phyloP scores from a whole-genome alignment of 2,113 vertebrate genomes.

The Physeter macrocephalus region DNA sequence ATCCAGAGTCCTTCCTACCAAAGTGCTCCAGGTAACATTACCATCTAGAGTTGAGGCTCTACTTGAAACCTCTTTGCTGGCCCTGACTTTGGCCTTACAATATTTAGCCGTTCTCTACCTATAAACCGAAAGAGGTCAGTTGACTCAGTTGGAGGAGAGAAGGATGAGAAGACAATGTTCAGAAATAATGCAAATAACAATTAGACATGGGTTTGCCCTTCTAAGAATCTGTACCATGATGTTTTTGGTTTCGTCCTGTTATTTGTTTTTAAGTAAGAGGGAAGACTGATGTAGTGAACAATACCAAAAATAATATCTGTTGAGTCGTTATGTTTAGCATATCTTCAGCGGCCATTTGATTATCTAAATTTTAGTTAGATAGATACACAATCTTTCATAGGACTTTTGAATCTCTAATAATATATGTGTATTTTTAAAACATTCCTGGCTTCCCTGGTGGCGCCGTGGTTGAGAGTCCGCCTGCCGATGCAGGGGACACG shows the following conservation, averaged over 20 bases:
- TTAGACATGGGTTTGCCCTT: conserved; percentile 1
- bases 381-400: background rate
- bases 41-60: background rate
- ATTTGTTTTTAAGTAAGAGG: conserved; percentile 31
- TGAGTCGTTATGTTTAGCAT: background rate
- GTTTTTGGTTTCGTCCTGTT: background rate
- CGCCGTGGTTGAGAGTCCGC: too few relatives aligned
- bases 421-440: conserved; percentile 23
- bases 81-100: conserved; percentile 12
- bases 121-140: background rate
- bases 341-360: conserved; percentile 10
- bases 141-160: background rate
- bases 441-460: background rate
- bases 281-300: background rate
- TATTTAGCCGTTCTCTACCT: background rate
- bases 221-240: background rate
- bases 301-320: background rate
- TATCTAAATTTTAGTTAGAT: conserved; percentile 25
- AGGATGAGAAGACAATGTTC: background rate
- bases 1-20: background rate
- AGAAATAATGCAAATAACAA: conserved; percentile 23
- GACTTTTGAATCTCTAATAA: background rate
- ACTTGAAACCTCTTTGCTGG: conserved; percentile 11
- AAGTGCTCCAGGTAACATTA: background rate
- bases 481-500: too few relatives aligned